phyloP scores from a whole-genome alignment of 1,140 invertebrate species.

The Euborellia annulipes region DNA sequence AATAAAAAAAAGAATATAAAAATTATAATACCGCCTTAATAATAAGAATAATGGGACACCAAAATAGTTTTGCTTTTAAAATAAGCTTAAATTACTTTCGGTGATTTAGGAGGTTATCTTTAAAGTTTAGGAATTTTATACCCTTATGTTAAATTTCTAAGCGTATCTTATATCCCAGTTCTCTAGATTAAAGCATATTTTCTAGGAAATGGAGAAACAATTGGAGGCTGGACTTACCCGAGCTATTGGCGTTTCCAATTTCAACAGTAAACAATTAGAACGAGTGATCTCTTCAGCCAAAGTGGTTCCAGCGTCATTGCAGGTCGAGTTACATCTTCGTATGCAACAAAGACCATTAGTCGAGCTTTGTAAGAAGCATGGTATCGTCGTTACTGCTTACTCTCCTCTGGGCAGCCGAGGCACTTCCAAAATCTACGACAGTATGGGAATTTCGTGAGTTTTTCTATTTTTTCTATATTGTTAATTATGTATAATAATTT shows the following conservation, averaged over 20 bases:
- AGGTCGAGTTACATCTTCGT: constrained; percentile 43
- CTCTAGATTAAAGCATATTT: no score
- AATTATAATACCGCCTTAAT: no score
- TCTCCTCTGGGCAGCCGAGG: constrained; percentile 34
- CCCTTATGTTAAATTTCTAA: no score
- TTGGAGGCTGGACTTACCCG: constrained; percentile 43
- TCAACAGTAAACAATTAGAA: constrained; percentile 21
- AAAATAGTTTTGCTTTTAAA: no score
- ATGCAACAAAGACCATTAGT: constrained; percentile 41
- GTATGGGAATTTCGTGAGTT: background rate
- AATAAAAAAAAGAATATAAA: no score
- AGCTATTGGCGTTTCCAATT: constrained; percentile 26
- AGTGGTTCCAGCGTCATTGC: constrained; percentile 17
- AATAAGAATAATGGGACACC: no score
- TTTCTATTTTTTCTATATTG: no score
- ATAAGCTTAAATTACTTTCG: no score
- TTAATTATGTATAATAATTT: no score
- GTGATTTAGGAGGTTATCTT: no score
- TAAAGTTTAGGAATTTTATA: constrained; percentile 3
- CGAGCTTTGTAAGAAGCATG: constrained; percentile 34
- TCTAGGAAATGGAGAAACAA: constrained; percentile 57
- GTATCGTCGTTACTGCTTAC: constrained; percentile 42
- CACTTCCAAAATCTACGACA: background rate
- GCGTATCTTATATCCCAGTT: no score
- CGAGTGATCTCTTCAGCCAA: constrained; percentile 14